Percentiles rank a stretch among this genome's conserved stretches.
Evolutionary conservation across 2,113 vertebrate genomes (phyloP).

Genomic region (Speoplatyrhinus poulsoni): DNA sequence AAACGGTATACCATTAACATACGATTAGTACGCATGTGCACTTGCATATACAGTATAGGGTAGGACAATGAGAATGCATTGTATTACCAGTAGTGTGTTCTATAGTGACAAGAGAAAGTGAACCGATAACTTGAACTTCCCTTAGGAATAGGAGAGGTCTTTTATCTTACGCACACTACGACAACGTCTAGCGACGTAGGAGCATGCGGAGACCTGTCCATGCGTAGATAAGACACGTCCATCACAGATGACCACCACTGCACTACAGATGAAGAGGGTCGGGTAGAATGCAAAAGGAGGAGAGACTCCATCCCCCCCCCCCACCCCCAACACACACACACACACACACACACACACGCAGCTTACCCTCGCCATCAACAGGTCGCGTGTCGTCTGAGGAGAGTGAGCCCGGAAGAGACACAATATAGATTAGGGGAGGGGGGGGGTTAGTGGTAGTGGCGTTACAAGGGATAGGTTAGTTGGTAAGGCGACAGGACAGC

Average conservation of each 20-base stretch:
- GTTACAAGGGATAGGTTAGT: conserved; percentile 37
- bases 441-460: conserved; percentile 25
- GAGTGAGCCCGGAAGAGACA: background rate
- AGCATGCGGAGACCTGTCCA: conserved; percentile 46
- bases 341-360: conserved; percentile 36
- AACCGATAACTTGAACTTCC: too few species aligned
- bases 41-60: too few species aligned
- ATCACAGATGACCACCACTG: conserved; percentile 41
- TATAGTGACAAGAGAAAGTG: too few species aligned
- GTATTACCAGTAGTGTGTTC: too few species aligned
- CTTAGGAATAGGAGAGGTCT: background rate
- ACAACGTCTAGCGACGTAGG: background rate
- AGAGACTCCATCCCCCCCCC: background rate
- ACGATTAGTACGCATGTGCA: too few species aligned
- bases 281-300: conserved; percentile 26
- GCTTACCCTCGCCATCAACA: conserved; percentile 67
- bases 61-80: too few species aligned
- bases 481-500: background rate
- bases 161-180: background rate
- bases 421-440: conserved; percentile 14
- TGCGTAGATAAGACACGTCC: conserved; percentile 36
- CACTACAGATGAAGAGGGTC: conserved; percentile 14
- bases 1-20: too few species aligned
- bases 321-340: conserved; percentile 10
- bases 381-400: conserved; percentile 58